phyloP scores from a whole-genome alignment of 2,888 invertebrate species.

The Acrobasis suavella region DNA sequence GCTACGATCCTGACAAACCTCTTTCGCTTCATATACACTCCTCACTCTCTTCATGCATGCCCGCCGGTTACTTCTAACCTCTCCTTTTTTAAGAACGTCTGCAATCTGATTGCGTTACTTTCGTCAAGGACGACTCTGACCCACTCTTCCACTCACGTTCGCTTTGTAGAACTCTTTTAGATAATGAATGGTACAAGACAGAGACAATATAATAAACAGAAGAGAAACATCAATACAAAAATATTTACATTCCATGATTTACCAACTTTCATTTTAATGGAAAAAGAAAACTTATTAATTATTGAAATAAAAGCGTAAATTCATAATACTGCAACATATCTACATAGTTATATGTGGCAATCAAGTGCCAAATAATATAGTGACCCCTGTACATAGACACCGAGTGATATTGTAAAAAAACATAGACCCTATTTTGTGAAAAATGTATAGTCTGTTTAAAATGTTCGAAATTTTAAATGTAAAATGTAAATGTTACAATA shows the following conservation, averaged over 20 bases:
- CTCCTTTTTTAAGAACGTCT: no score
- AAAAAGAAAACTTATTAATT: not conserved
- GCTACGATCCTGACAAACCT: no score
- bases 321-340: conserved; percentile 41
- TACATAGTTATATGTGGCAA: conserved; percentile 28
- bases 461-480: conserved; percentile 9
- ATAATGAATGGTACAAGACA: conserved; percentile 5
- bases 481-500: not conserved
- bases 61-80: no score
- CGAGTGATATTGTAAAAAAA: conserved; percentile 29
- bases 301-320: conserved; percentile 29
- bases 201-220: not conserved
- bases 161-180: no score
- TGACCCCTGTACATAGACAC: conserved; percentile 33
- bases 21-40: no score
- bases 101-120: no score
- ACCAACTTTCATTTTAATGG: not conserved
- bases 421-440: conserved; percentile 35
- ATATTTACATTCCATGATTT: no score
- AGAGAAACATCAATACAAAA: no score
- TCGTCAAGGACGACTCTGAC: no score
- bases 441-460: conserved; percentile 34
- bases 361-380: conserved; percentile 34
- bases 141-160: no score
- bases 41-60: no score